Evolutionary conservation across 2,113 vertebrate species (phyloP), one percentile per base, ranked within the genome.

Genomic region (Rhineura floridana): DNA sequence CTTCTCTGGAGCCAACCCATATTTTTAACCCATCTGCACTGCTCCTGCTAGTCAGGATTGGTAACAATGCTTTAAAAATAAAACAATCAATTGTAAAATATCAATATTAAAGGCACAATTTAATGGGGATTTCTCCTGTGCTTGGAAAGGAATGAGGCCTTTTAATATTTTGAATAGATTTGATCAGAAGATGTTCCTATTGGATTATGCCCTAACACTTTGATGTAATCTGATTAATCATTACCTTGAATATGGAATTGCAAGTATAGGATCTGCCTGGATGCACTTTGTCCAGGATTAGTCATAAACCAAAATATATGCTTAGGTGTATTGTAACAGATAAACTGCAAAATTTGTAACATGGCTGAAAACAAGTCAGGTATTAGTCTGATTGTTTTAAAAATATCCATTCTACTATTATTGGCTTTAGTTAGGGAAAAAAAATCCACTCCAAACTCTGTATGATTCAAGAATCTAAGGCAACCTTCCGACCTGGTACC

Each of bases 291-390:
- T 15, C 59, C 23, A 67, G 59, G 69, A 90, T 33, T 42, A 1
- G 5, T 87, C 88, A 67, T 83, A 84, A 25, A 89, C 80, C 65
- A 28, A 89, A 80, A 89, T 62, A 28, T 67, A 33, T 11, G 79
- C 42, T 28, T n/a, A n/a, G 3, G 52, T 65, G 62, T 65, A 77
- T 0, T 36, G 42, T 81, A 88, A 81, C 70, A 0, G 0, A 42
- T 62, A 52, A 69, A 44, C 2, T 85, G 78, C 39, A 83, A 50
- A 52, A 23, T 4, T 75, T 72, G n/a, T 39, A 12, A 70, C 76
- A 17, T 76, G 25, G n/a, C 36, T 83, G 69, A 85, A 82, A 84
- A 13, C 21, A 79, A 78, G n/a, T 55, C 80, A 28, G 11, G 39
- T 30, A 39, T 81, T 87, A 36, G 2, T 1, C 23, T 59, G 25